Evolutionary conservation across 2,797 vertebrate species (phyloP).

Genomic region (Esox masquinongy): DNA sequence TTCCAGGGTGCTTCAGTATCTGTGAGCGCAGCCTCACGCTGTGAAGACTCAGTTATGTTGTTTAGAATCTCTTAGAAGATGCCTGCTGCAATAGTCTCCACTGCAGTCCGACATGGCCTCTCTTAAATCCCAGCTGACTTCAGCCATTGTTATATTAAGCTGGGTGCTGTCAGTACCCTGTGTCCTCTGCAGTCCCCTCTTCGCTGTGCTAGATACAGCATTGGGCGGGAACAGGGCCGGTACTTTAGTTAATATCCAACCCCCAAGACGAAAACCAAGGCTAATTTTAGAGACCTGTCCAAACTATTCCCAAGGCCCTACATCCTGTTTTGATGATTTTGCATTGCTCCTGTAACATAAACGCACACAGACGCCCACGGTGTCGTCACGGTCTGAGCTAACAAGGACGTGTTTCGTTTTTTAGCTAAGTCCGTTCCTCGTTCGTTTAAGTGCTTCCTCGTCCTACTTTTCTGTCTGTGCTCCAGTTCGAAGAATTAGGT

Average conservation of each 20-base stretch:
- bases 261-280: slow-evolving; percentile 7
- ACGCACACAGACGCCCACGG: slow-evolving; percentile 7
- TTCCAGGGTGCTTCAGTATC: background rate
- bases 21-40: background rate
- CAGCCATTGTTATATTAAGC: slow-evolving; percentile 23
- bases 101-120: slow-evolving; percentile 32
- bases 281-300: slow-evolving; percentile 46
- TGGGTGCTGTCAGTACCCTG: background rate
- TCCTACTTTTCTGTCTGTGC: slow-evolving; percentile 46
- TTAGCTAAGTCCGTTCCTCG: slow-evolving; percentile 13
- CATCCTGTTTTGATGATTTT: slow-evolving; percentile 42
- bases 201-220: background rate
- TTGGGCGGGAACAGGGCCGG: background rate
- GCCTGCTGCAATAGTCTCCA: background rate
- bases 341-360: slow-evolving; percentile 29
- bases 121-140: slow-evolving; percentile 22
- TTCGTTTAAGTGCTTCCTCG: slow-evolving; percentile 37
- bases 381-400: slow-evolving; percentile 17
- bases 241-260: background rate
- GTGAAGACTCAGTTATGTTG: background rate
- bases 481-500: slow-evolving; percentile 66
- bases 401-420: slow-evolving; percentile 18
- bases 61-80: slow-evolving; percentile 16
- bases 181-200: background rate
- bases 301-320: slow-evolving; percentile 30